Percentiles rank a stretch among this genome's conserved stretches.
Evolutionary conservation across 2,797 vertebrate genomes (phyloP).

Genomic region (Melanotaenia trifasciata): DNA sequence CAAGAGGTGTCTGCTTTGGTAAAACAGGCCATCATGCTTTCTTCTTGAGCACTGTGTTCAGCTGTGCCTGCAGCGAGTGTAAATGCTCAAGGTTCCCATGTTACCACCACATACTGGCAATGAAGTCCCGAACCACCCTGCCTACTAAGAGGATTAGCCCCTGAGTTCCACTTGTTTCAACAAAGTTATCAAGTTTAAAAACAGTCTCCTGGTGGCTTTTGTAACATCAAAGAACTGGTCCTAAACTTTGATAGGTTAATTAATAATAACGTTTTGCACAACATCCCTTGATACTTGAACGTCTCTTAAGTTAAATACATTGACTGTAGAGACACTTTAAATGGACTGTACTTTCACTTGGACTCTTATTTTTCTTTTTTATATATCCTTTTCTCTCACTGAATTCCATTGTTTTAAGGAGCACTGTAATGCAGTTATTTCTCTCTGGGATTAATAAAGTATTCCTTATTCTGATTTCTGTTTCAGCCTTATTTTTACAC

Average conservation of each 20-base stretch:
- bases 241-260: slow-evolving; percentile 66
- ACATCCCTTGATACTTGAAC: slow-evolving; percentile 10
- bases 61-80: slow-evolving; percentile 61
- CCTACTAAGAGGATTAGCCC: slow-evolving; percentile 71
- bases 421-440: no score
- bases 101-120: slow-evolving; percentile 54
- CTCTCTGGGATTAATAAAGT: no score
- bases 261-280: slow-evolving; percentile 42
- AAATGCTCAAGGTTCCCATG: slow-evolving; percentile 57
- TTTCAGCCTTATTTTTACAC: slow-evolving; percentile 30
- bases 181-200: slow-evolving; percentile 67
- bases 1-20: slow-evolving; percentile 36
- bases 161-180: slow-evolving; percentile 65
- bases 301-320: slow-evolving; percentile 27
- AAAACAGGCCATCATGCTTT: slow-evolving; percentile 34
- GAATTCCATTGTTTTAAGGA: no score
- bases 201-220: slow-evolving; percentile 57
- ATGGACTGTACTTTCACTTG: slow-evolving; percentile 19
- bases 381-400: no score
- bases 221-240: slow-evolving; percentile 44
- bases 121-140: slow-evolving; percentile 45
- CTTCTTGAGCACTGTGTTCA: slow-evolving; percentile 39
- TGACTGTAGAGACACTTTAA: slow-evolving; percentile 30
- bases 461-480: no score
- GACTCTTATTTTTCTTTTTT: no score